Evolutionary conservation across 2,888 invertebrate genomes (phyloP).

Genomic region (Agrochola litura): DNA sequence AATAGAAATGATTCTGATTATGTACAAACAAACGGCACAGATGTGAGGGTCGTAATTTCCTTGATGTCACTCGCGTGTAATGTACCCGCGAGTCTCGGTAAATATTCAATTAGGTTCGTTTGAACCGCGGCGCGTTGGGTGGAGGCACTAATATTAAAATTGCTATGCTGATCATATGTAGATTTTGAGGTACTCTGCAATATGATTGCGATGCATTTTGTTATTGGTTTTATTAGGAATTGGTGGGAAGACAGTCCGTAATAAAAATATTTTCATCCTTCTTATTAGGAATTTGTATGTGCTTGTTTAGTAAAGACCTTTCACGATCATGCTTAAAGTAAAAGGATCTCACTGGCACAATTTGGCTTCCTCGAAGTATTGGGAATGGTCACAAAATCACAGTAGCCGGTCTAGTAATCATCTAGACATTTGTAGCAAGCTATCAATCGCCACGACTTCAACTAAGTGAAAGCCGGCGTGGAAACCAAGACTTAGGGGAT

Average conservation of each 20-base stretch:
- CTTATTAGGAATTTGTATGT: not conserved
- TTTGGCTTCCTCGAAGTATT: not conserved
- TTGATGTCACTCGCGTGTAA: conserved; percentile 65
- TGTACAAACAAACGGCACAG: conserved; percentile 39
- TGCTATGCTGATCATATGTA: conserved; percentile 44
- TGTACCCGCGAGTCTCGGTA: conserved; percentile 57
- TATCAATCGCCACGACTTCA: conserved; percentile 37
- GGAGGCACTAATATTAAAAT: conserved; percentile 31
- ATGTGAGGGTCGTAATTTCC: conserved; percentile 52
- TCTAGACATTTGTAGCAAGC: not conserved
- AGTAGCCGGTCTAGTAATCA: not conserved
- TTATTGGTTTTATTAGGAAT: conserved; percentile 28
- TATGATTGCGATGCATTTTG: conserved; percentile 28
- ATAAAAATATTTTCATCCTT: not conserved
- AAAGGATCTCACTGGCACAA: not conserved
- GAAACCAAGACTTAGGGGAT: conserved; percentile 14
- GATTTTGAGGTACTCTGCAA: conserved; percentile 36
- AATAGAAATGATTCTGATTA: conserved; percentile 57
- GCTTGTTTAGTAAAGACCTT: not conserved
- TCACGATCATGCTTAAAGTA: not conserved
- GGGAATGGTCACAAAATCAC: not conserved
- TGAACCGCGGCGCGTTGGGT: conserved; percentile 40
- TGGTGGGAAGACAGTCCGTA: not conserved
- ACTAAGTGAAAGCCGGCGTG: conserved; percentile 24
- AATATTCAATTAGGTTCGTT: conserved; percentile 68